Evolutionary conservation across 2,797 vertebrate genomes (phyloP), one percentile per base, ranked within the genome.

Genomic region (Catostomus latipinnis): DNA sequence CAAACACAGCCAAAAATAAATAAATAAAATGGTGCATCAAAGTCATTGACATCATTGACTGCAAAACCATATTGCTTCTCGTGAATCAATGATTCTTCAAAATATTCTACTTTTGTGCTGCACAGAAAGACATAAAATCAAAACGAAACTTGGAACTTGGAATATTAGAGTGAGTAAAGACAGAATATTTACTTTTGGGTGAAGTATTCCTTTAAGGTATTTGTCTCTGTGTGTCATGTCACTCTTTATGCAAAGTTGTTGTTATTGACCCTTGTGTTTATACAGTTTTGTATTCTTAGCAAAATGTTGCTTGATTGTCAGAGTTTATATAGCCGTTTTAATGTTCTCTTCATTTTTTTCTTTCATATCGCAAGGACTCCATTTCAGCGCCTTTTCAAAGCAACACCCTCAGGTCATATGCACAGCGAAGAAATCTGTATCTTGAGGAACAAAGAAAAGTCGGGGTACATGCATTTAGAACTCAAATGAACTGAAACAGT

Each of bases 401-500:
- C 94, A 95, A 95, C 94, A 95, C 94, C 94, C 94, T 95, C 94
- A 94, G 94, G 93, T 94, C 94, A 94, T 95, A 93, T 92, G 93
- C 94, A 93, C 94, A 95, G 83, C 91, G 94, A 90, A 95, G 94
- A 93, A 95, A 95, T 94, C 93, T 95, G 90, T 95, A 94, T 94
- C 94, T 93, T 90, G 94, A 95, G 89, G 94, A 95, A 91, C 94
- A 95, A 94, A 94, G 94, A 93, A 95, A 95, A 95, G 94, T 95
- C 90, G 94, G 94, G 94, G 94, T 95, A 95, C 91, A 92, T 94
- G 71, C 87, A 93, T 94, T 95, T 92, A 92, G 91, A 91, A 91
- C 89, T 94, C 88, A 34, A 3, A 90, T 90, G 84, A 89, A 87
- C 88, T 66, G 9, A 70, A 71, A 80, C 46, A 58, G 58, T 81